A percentile compares a stretch with the other conserved stretches of the same genome.
phyloP scores from a whole-genome alignment of 2,797 vertebrate genomes.

The Sciaenops ocellatus region DNA sequence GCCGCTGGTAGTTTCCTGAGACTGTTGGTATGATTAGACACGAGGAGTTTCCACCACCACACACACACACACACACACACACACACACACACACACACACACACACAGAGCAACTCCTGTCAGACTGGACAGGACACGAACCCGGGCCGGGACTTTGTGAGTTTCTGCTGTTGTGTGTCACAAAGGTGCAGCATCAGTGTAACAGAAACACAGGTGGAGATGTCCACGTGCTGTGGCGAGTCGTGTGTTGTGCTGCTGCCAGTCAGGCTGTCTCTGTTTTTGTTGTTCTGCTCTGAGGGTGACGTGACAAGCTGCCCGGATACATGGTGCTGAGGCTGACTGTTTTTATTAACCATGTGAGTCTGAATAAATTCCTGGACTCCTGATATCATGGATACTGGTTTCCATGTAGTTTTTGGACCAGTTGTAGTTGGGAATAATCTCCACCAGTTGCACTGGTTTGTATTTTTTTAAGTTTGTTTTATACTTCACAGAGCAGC shows the following conservation, averaged over 20 bases:
- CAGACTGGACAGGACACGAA: not conserved
- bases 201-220: not conserved
- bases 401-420: not conserved
- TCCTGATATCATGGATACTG: not conserved
- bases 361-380: not conserved
- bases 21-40: slow-evolving; percentile 21
- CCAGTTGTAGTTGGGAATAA: not conserved
- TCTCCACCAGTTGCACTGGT: not conserved
- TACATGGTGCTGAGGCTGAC: not conserved
- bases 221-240: not conserved
- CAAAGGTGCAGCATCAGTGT: not conserved
- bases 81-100: not conserved
- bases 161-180: not conserved
- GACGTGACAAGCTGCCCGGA: not conserved
- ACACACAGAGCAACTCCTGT: slow-evolving; percentile 6
- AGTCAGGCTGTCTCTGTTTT: not conserved
- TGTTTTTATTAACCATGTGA: not conserved
- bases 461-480: not conserved
- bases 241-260: not conserved
- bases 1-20: slow-evolving; percentile 15
- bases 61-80: too few species aligned
- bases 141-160: not conserved
- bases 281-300: not conserved
- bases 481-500: too few species aligned
- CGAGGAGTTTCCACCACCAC: slow-evolving; percentile 8